Evolutionary conservation across 2,888 invertebrate genomes (phyloP), one percentile per base, ranked within the genome.

Genomic region (Meiosimyza decipiens): DNA sequence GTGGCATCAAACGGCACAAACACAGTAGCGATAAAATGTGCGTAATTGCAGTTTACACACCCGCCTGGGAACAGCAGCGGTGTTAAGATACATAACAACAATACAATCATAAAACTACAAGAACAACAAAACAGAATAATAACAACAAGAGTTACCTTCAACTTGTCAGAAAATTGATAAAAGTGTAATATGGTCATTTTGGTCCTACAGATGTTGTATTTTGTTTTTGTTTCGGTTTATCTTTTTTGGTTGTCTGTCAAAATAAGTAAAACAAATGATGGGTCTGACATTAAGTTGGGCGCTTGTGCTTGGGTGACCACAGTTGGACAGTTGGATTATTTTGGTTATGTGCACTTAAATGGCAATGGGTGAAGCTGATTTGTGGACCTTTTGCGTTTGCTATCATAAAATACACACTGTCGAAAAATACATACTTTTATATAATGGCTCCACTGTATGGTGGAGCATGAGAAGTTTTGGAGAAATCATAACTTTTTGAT

Each of bases 161-260:
- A 55, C 15, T 55, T 55, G 55, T 55, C 55, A 55, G 55, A 55
- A 55, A 55, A 55, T 55, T 55, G 55, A 55, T 55, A 55, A 55
- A 55, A 55, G 18, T n/a, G 55, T 55, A 16, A 55, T 55, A 15
- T 12, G 55, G 55, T 18, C 55, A 55, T 55, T 55, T 40, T 22
- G 40, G 40, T 40, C 40, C 11, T 55, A 55, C 55, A 7, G 55
- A 22, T 55, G 55, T 15, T 22, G 54, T 15, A 11, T 16, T 55
- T 22, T 11, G 28, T 28, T 28, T 28, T 28, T 28, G 28, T 28
- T 28, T 28, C 28, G 3, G 28, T 28, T 28, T 28, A 28, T 28
- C 28, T 15, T 6, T 16, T 55, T 16, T 55, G 13, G 55, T 16
- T 16, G 55, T 55, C 55, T 54, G 16, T 55, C 22, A 22, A 11